A percentile compares a stretch with the other conserved stretches of the same genome.
phyloP scores from a whole-genome alignment of 2,888 invertebrate genomes.

The Macrosiphum euphorbiae region DNA sequence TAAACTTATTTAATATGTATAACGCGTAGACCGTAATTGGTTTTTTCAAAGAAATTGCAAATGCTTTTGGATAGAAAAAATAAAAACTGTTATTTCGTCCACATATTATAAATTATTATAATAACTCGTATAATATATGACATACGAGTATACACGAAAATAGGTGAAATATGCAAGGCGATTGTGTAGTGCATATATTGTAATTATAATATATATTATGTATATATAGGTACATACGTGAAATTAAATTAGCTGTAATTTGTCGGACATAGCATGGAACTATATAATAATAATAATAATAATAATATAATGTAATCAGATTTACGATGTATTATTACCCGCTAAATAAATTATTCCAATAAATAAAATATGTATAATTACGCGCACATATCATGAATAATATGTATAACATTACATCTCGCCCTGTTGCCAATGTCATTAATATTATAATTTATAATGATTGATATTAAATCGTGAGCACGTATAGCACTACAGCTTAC shows the following conservation, averaged over 20 bases:
- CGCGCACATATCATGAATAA: slow-evolving; percentile 2
- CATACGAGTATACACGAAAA: background rate
- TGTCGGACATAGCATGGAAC: background rate
- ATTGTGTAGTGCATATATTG: background rate
- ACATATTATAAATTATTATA: background rate
- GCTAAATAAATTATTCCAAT: background rate
- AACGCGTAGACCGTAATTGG: background rate
- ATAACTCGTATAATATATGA: background rate
- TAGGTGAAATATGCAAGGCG: background rate
- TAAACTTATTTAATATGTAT: background rate
- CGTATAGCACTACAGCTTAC: background rate
- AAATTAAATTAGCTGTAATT: background rate
- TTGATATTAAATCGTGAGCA: background rate
- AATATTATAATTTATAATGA: slow-evolving; percentile 5
- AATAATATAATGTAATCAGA: slow-evolving; percentile 16
- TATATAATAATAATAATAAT: background rate
- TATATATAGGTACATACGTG: background rate
- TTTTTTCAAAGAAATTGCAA: background rate
- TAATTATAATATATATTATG: background rate
- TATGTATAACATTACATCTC: slow-evolving; percentile 11
- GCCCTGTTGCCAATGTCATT: background rate
- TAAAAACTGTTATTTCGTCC: background rate
- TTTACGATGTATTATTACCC: slow-evolving; percentile 22
- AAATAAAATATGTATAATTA: slow-evolving; percentile 1
- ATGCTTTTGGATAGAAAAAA: background rate